Conservation (phyloP, 2,888 invertebrate genomes). For the Pilophorus perplexus region DNA sequence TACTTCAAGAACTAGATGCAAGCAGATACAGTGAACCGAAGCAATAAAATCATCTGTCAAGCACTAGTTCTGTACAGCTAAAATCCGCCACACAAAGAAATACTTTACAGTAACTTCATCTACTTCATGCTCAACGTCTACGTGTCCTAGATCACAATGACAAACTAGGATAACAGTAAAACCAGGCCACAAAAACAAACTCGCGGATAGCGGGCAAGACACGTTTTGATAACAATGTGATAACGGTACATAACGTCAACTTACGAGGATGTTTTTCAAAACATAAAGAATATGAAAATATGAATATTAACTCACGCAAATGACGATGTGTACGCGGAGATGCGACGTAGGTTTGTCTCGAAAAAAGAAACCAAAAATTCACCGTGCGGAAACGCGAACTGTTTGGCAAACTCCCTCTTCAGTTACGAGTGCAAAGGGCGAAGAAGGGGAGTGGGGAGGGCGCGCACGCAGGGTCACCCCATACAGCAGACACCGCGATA, state of each 20-base stretch:
- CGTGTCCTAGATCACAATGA: too few relatives aligned
- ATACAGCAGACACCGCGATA: neutral
- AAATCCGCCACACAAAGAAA: too few relatives aligned
- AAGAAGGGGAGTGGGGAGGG: neutral
- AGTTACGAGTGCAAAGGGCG: neutral
- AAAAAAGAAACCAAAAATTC: neutral
- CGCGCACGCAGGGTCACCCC: neutral
- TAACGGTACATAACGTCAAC: neutral
- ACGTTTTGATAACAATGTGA: neutral
- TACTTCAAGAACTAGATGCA: too few relatives aligned
- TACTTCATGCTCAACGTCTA: too few relatives aligned
- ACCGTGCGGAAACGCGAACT: slow-evolving; percentile 6
- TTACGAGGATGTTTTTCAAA: neutral
- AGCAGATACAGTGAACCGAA: too few relatives aligned
- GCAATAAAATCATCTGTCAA: too few relatives aligned
- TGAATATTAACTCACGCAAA: neutral
- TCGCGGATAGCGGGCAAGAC: neutral
- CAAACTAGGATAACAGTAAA: too few relatives aligned
- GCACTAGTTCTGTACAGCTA: too few relatives aligned
- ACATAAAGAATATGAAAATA: neutral
- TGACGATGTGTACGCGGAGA: neutral
- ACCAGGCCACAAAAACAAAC: too few relatives aligned
- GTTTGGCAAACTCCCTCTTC: slow-evolving; percentile 7
- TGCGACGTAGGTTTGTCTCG: neutral
- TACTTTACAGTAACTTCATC: too few relatives aligned